These are phyloP conservation scores for Athetis lepigone DNA, from an alignment of 2,888 invertebrate genomes.

Conservation along the genomic window DNA sequence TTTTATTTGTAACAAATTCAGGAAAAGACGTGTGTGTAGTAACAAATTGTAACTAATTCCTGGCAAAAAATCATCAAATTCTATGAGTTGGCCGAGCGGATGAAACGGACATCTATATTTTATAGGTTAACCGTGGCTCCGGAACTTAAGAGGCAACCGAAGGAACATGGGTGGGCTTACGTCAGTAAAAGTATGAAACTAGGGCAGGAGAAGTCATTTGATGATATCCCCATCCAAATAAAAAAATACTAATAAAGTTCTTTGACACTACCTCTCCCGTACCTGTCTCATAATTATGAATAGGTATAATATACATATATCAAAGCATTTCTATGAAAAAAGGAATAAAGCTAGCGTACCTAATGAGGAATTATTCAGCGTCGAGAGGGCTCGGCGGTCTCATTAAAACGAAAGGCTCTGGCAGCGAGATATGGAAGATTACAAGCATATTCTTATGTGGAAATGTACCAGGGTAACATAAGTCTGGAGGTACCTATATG, in stretches of 20 bases:
- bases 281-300: conserved; percentile 1
- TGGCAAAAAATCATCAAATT: no score
- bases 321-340: conserved; percentile 48
- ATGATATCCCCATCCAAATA: no score
- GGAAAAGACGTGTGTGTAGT: no score
- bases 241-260: neutral
- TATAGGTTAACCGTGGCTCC: no score
- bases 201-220: no score
- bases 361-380: conserved; percentile 72
- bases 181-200: no score
- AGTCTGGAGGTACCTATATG: neutral
- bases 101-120: no score
- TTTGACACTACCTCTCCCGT: neutral
- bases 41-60: no score
- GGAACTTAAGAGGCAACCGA: no score
- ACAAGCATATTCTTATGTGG: conserved; percentile 46
- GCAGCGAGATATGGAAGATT: conserved; percentile 47
- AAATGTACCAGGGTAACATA: conserved; percentile 33
- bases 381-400: conserved; percentile 64
- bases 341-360: conserved; percentile 57
- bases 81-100: no score
- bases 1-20: no score
- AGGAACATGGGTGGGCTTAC: no score
- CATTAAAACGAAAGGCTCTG: conserved; percentile 64
- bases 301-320: neutral